A percentile compares a stretch with the other conserved stretches of the same genome.
Evolutionary conservation across 37 sponge, comb jelly and placozoan genomes (phyloP).

Genomic region (Halichondria panicea): DNA sequence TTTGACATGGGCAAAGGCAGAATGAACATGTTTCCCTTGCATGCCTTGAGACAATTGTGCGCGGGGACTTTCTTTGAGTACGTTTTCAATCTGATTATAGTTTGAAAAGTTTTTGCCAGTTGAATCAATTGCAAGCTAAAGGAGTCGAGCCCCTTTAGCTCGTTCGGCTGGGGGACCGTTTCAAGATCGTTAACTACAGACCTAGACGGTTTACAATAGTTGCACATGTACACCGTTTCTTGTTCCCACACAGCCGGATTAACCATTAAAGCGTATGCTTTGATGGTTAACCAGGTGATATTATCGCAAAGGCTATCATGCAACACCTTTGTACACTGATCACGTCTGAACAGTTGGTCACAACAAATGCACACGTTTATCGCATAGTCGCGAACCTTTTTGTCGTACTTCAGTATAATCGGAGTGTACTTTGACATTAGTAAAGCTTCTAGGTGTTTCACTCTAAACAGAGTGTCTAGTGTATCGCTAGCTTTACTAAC

Average conservation of each 20-base stretch:
- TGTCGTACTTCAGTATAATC: too few relatives aligned
- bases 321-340: too few relatives aligned
- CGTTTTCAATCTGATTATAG: slow-evolving; percentile 54
- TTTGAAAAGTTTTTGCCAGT: slow-evolving; percentile 57
- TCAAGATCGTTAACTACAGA: slow-evolving; percentile 70
- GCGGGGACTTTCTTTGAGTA: slow-evolving; percentile 52
- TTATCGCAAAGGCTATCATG: slow-evolving; percentile 3
- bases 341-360: too few relatives aligned
- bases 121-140: slow-evolving; percentile 59
- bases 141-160: slow-evolving; percentile 36
- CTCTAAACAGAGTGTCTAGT: too few relatives aligned
- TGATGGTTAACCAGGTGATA: too few relatives aligned
- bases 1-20: slow-evolving; percentile 46
- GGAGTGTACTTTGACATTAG: too few relatives aligned
- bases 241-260: too few relatives aligned
- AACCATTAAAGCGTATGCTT: too few relatives aligned
- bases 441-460: too few relatives aligned
- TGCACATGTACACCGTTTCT: slow-evolving; percentile 38
- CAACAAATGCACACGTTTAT: too few relatives aligned
- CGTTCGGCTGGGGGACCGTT: slow-evolving; percentile 26
- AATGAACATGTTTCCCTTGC: slow-evolving; percentile 50
- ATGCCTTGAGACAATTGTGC: slow-evolving; percentile 47
- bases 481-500: too few relatives aligned
- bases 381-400: too few relatives aligned
- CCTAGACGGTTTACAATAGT: slow-evolving; percentile 53